These are phyloP conservation scores for Latrodectus geometricus DNA, from an alignment of 1,140 invertebrate genomes.

Conservation along the genomic window DNA sequence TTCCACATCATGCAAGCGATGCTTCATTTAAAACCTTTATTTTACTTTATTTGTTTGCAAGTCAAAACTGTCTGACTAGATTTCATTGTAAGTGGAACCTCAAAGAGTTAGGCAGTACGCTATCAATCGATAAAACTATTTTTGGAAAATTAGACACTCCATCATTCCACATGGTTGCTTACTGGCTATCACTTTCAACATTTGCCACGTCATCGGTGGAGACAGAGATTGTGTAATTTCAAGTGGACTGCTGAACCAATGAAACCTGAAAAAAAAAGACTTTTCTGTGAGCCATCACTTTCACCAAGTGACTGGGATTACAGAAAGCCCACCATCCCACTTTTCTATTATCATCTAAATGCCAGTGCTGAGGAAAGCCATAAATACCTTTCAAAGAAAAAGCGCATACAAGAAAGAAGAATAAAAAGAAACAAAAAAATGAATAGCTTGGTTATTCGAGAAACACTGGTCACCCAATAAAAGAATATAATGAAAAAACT, in stretches of 20 bases:
- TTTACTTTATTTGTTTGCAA: no score
- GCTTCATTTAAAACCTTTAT: no score
- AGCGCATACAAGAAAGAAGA: constrained; percentile 25
- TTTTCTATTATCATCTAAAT: constrained; percentile 38
- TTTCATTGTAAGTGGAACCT: background rate
- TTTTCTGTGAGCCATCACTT: constrained; percentile 26
- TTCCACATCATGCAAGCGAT: no score
- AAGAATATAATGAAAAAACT: constrained; percentile 33
- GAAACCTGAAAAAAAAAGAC: background rate
- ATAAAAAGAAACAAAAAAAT: constrained; percentile 19
- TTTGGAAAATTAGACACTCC: constrained; percentile 39
- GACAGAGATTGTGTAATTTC: constrained; percentile 37
- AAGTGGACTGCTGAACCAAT: background rate
- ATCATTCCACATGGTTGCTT: constrained; percentile 37
- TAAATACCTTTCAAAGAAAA: constrained; percentile 27
- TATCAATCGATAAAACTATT: constrained; percentile 20
- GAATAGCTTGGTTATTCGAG: constrained; percentile 16
- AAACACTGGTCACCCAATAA: constrained; percentile 38
- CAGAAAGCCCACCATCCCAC: background rate
- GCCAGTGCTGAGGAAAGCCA: constrained; percentile 7
- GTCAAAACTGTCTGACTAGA: no score
- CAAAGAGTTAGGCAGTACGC: background rate
- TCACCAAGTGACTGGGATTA: constrained; percentile 15
- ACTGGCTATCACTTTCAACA: constrained; percentile 38
- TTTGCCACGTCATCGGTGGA: constrained; percentile 27